Base-by-base conservation (phyloP, 2,797 vertebrate species). In the Aldrovandia affinis region DNA sequence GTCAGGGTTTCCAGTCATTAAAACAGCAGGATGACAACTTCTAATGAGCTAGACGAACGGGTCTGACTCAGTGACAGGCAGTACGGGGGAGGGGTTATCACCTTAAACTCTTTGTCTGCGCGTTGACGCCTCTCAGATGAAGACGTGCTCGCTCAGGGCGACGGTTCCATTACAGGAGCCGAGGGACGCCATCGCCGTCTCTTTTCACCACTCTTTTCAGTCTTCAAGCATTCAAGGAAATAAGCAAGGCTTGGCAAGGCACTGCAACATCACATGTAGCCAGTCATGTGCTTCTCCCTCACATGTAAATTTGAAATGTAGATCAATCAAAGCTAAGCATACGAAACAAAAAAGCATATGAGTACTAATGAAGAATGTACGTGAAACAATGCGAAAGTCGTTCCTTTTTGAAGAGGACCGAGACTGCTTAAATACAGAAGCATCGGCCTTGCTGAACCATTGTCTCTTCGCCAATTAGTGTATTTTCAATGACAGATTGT, bases 401-500 rank as follows among this genome's bases (percentile, higher is more conserved):
- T 75, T 44, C 36, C 63, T 65, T 65, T 18, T 75, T 25, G n/a
- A 75, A n/a, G 7, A 2, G 68, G 12, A 44, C 70, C 25, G 2
- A n/a, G 39, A 75, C 15, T 3, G 39, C 39, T 42, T 75, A 15
- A 39, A 44, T 44, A 44, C 70, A 44, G 39, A 9, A 9, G 63
- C 8, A 44, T 44, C 25, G 70, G 9, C 39, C 20, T 22, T 6
- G 30, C 25, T 22, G 6, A 18, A 30, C 28, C 2, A 36, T 12
- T 39, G 39, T 59, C 39, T 44, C 18, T 30, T 36, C 68, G 65
- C 42, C 52, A 30, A 20, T 22, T 42, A 30, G 50, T 82, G 47
- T n/a, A 44, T n/a, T 47, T 75, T 6, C 65, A 39, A 36, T 25
- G 81, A 70, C 14, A 54, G 50, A 47, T 33, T n/a, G n/a, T 86